These are phyloP conservation scores for Hepsetus odoe DNA, from an alignment of 2,113 vertebrate species.

Conservation along the genomic window DNA sequence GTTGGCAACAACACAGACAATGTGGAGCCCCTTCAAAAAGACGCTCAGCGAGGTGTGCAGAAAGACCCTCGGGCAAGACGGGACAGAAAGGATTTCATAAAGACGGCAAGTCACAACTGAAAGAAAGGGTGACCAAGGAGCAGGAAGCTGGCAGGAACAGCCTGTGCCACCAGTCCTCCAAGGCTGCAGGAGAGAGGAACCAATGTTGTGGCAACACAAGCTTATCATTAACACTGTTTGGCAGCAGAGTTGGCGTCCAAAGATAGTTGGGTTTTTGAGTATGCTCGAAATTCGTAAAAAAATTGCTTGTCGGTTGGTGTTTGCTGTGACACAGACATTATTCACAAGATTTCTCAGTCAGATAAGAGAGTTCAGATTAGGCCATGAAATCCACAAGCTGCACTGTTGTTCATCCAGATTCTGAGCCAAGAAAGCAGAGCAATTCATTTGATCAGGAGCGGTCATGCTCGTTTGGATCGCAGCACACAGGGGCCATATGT, in stretches of 20 bases:
- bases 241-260: neutral
- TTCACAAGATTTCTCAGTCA: neutral
- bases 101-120: neutral
- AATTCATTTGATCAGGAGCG: slow-evolving; percentile 1
- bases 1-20: neutral
- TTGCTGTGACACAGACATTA: neutral
- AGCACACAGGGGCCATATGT: neutral
- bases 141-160: slow-evolving; percentile 18
- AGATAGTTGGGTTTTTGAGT: neutral
- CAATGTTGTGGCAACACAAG: slow-evolving; percentile 4
- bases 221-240: neutral
- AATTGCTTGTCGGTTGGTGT: neutral
- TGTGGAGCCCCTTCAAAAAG: slow-evolving; percentile 28
- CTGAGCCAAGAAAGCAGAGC: neutral
- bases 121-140: slow-evolving; percentile 20
- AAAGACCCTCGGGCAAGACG: slow-evolving; percentile 29
- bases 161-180: slow-evolving; percentile 15
- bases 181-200: neutral
- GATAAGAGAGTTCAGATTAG: neutral
- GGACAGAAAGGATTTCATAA: slow-evolving; percentile 27
- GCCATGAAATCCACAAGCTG: neutral
- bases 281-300: neutral
- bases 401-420: neutral
- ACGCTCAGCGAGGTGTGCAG: slow-evolving; percentile 2
- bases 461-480: neutral